These are phyloP conservation scores for Orchesellides sinensis DNA, from an alignment of 2,888 invertebrate species.

Conservation along the genomic window DNA sequence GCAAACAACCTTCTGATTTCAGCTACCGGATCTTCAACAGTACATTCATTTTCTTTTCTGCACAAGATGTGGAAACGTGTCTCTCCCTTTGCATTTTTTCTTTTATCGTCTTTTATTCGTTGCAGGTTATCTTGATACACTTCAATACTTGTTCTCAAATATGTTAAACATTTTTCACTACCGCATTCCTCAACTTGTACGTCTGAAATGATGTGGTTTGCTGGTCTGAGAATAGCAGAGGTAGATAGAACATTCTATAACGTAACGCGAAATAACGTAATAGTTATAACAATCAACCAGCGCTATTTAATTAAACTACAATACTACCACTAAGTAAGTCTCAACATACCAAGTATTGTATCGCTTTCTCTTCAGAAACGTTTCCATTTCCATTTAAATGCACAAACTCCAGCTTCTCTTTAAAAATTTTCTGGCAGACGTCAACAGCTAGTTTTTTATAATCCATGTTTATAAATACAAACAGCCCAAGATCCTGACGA, in stretches of 20 bases:
- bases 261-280: neutral
- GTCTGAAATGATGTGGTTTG: conserved; percentile 16
- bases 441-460: neutral
- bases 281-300: neutral
- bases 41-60: neutral
- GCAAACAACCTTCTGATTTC: conserved; percentile 22
- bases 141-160: neutral
- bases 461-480: conserved; percentile 14
- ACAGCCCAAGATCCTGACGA: conserved; percentile 16
- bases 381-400: neutral
- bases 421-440: conserved; percentile 31
- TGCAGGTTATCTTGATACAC: neutral
- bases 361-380: neutral
- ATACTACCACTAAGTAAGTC: neutral
- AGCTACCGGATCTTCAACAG: neutral
- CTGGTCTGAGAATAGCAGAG: conserved; percentile 33
- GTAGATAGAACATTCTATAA: conserved; percentile 11
- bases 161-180: neutral
- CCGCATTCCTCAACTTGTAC: neutral
- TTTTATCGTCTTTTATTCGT: no score
- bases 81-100: conserved; percentile 52
- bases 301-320: neutral
- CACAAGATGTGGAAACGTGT: conserved; percentile 53
- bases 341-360: conserved; percentile 23
- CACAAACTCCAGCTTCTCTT: neutral